Conservation (phyloP, 2,888 invertebrate species). For the Hymenopus coronatus region DNA sequence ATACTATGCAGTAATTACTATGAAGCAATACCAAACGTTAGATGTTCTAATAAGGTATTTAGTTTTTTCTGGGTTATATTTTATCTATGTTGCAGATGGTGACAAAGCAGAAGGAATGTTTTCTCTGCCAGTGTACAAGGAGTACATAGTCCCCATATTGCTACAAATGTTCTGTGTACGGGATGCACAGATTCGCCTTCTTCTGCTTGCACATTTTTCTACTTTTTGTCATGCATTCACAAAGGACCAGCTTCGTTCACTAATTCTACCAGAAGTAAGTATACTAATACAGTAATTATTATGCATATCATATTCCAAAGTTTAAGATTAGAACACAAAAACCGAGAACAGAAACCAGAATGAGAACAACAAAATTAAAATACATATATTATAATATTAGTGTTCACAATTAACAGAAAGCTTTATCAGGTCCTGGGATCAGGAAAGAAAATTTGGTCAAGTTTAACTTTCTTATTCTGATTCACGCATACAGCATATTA, state of each 20-base stretch:
- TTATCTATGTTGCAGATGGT: neutral
- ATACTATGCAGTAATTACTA: too few relatives aligned
- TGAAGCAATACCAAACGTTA: neutral
- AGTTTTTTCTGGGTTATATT: neutral
- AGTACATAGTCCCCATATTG: slow-evolving; percentile 72
- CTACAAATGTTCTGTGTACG: slow-evolving; percentile 80
- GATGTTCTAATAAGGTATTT: neutral
- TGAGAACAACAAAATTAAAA: too few relatives aligned
- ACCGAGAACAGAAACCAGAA: too few relatives aligned
- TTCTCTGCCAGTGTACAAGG: slow-evolving; percentile 64
- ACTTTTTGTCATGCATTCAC: slow-evolving; percentile 73
- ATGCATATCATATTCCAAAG: too few relatives aligned
- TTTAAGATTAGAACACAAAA: too few relatives aligned
- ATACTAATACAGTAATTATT: too few relatives aligned
- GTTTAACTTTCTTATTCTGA: too few relatives aligned
- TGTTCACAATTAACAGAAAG: too few relatives aligned
- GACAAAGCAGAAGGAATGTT: slow-evolving; percentile 56
- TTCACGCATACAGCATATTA: too few relatives aligned
- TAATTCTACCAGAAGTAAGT: slow-evolving; percentile 78
- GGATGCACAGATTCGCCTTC: slow-evolving; percentile 77
- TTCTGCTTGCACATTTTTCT: slow-evolving; percentile 74
- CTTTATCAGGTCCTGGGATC: too few relatives aligned
- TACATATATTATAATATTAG: too few relatives aligned
- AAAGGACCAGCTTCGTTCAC: slow-evolving; percentile 69
- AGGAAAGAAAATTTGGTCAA: too few relatives aligned